Evolutionary conservation across 35 echinoderm and acorn worm species (phyloP), one percentile per base, ranked within the genome.

Genomic region (Apostichopus parvimensis): DNA sequence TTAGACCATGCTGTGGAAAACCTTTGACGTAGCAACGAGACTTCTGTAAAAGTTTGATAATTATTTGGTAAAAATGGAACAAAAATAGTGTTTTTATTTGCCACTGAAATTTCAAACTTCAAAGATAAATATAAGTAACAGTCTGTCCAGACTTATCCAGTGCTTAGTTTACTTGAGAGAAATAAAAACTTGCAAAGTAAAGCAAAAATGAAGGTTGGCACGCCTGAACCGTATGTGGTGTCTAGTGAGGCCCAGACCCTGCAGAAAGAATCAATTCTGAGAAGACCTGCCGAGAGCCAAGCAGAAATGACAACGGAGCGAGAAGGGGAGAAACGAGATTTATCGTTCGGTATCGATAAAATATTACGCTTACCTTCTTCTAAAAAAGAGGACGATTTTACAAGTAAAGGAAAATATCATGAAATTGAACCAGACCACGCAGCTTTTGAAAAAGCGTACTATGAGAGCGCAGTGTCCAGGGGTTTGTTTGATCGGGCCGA

Each of bases 311-410:
- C 55, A 57, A 66, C 62, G 21, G 55, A 84, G 17, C 28, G 81
- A 62, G 68, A 88, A 20, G 89, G 73, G 73, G 89, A 79, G n/a
- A 91, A 91, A 60, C 24, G 77, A 23, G 76, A 91, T 26, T 73
- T 91, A 57, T 91, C 89, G 28, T 91, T 91, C 56, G 89, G 89
- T 77, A 91, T 91, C 26, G 89, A 91, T 18, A 91, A 60, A 91
- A 91, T 91, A 52, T 54, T 91, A 18, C 71, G 59, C 53, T 59
- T 91, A 26, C 89, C 89, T 12, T 78, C 72, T 79, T 78, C 89
- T 12, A 91, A 91, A 20, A 77, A 79, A 21, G 89, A 91, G 53
- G 89, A 91, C 15, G 22, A 17, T n/a, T 79, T 53, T n/a, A 91
- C 59, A 20, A 11, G 10, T 10, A 68, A 59, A 91, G 71, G 72